Conservation (phyloP, 2,797 vertebrate species). For the Prunella strophiata region DNA sequence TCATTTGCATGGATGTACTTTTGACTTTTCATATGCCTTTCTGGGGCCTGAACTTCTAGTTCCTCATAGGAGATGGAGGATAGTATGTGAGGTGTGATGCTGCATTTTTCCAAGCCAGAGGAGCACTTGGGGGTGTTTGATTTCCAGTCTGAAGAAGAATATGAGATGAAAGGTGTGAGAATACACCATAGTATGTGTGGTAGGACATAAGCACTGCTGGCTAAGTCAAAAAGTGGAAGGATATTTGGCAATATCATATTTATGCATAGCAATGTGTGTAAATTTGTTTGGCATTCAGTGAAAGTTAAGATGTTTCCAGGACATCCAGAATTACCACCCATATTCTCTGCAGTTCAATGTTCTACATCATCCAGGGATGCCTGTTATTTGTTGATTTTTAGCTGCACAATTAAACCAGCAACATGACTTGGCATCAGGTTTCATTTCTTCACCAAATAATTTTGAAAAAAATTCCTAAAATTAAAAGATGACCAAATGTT, state of each 20-base stretch:
- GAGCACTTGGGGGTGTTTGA: background rate
- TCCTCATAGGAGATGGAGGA: background rate
- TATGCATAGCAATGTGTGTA: background rate
- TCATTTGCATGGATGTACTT: slow-evolving; percentile 18
- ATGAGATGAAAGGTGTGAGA: background rate
- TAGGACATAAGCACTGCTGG: background rate
- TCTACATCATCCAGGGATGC: background rate
- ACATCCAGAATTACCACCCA: background rate
- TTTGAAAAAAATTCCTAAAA: background rate
- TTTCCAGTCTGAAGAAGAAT: background rate
- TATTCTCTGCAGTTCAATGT: background rate
- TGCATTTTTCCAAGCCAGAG: background rate
- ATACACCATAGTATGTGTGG: too few species aligned
- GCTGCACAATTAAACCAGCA: background rate
- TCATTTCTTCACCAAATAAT: background rate
- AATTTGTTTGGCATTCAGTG: background rate
- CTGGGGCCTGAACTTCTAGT: background rate
- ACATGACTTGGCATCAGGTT: background rate
- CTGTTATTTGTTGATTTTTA: background rate
- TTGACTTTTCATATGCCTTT: background rate
- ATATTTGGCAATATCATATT: background rate
- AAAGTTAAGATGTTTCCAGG: background rate
- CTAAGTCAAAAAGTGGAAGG: background rate
- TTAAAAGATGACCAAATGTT: background rate
- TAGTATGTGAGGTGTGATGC: fast-evolving